Percentiles rank a stretch among this genome's conserved stretches.
Evolutionary conservation across 2,888 invertebrate species (phyloP).

Genomic region (Pteria penguin): DNA sequence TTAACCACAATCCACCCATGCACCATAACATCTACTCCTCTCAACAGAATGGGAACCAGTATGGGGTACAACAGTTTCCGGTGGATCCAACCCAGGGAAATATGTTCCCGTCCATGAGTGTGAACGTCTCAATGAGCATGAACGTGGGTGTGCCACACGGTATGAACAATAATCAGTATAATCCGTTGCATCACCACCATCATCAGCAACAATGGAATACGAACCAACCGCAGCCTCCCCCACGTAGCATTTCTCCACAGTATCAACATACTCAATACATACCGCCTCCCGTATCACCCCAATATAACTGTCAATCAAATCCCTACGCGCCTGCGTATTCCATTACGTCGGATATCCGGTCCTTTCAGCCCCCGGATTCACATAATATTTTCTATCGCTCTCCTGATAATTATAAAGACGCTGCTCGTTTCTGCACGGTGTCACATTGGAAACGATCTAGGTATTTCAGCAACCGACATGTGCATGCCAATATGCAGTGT

Average conservation of each 20-base stretch:
- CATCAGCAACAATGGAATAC: constrained; percentile 59
- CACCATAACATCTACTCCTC: constrained; percentile 57
- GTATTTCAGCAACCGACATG: constrained; percentile 59
- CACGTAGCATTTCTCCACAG: constrained; percentile 46
- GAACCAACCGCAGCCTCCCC: constrained; percentile 47
- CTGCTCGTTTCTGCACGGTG: constrained; percentile 55
- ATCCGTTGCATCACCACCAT: constrained; percentile 51
- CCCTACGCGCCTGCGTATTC: constrained; percentile 60
- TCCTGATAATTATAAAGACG: constrained; percentile 66
- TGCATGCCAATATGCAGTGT: constrained; percentile 44
- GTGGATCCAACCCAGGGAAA: constrained; percentile 56
- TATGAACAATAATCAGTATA: constrained; percentile 57
- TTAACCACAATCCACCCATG: constrained; percentile 56
- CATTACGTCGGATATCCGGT: constrained; percentile 64
- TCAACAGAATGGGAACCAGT: constrained; percentile 56
- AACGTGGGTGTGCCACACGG: constrained; percentile 85
- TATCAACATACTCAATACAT: constrained; percentile 58
- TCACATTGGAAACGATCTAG: constrained; percentile 62
- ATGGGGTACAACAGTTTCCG: constrained; percentile 55
- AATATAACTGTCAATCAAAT: constrained; percentile 52
- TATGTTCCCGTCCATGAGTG: constrained; percentile 94
- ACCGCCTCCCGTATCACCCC: constrained; percentile 53
- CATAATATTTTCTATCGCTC: constrained; percentile 66
- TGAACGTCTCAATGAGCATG: constrained; percentile 99
- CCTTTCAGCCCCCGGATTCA: constrained; percentile 52